Conservation (phyloP, 2,113 vertebrate genomes). For the Carassius gibelio region DNA sequence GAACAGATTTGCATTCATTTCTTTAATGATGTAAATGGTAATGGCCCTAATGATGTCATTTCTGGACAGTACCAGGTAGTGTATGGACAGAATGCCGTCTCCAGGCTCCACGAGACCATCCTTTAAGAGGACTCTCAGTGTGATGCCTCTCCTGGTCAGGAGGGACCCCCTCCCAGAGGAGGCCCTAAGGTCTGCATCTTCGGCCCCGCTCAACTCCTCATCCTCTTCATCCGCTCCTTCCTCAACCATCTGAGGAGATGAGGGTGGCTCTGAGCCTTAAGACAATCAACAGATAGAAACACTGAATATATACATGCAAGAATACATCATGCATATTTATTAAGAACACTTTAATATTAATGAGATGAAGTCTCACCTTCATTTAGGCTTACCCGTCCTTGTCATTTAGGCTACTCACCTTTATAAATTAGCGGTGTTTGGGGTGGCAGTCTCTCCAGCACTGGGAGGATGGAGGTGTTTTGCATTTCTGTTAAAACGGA, state of each 20-base stretch:
- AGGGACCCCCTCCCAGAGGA: constrained; percentile 77
- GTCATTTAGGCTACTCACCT: constrained; percentile 63
- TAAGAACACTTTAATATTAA: not conserved
- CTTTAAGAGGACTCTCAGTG: constrained; percentile 89
- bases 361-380: not conserved
- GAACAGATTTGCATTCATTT: not conserved
- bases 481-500: not conserved
- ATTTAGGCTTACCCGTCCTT: constrained; percentile 60
- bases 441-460: not conserved
- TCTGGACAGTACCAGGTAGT: constrained; percentile 84
- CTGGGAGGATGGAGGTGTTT: not conserved
- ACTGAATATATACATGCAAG: not conserved
- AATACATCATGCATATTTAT: constrained; percentile 11
- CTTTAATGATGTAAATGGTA: not conserved
- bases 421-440: constrained; percentile 42
- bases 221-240: constrained; percentile 72
- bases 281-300: constrained; percentile 17
- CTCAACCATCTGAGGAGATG: constrained; percentile 74
- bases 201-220: constrained; percentile 75
- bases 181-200: constrained; percentile 73
- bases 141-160: constrained; percentile 89
- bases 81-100: constrained; percentile 87
- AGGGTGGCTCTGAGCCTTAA: constrained; percentile 72
- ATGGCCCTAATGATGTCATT: not conserved
- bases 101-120: constrained; percentile 91